phyloP scores from a whole-genome alignment of 2,797 vertebrate genomes.

The Coendou prehensilis region DNA sequence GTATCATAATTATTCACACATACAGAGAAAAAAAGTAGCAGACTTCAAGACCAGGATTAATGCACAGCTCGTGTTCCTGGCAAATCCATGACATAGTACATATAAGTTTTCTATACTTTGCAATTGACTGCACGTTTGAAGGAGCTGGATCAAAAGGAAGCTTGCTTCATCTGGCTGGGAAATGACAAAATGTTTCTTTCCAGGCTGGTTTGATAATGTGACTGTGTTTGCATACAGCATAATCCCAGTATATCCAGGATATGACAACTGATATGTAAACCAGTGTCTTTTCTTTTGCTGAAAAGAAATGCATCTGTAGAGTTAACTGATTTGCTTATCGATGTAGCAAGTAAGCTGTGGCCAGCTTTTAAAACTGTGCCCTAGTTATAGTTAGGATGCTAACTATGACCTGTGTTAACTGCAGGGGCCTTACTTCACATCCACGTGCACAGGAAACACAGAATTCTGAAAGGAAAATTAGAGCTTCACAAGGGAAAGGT shows the following conservation, averaged over 20 bases:
- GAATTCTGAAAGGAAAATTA: conserved; percentile 42
- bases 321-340: not conserved
- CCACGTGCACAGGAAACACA: not conserved
- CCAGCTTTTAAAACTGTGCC: not conserved
- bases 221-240: not conserved
- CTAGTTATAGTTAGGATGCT: not conserved
- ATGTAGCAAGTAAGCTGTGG: not conserved
- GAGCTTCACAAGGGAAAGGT: not conserved
- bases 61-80: not conserved
- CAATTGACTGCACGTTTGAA: not conserved
- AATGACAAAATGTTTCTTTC: not conserved
- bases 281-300: not conserved
- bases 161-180: not conserved
- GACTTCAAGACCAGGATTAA: not conserved
- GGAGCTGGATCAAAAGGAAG: not conserved
- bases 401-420: not conserved
- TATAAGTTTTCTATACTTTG: not conserved
- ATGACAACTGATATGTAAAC: not conserved
- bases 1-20: conserved; percentile 63
- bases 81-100: not conserved
- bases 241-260: not conserved
- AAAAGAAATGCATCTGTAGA: not conserved
- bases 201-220: not conserved
- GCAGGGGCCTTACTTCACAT: not conserved
- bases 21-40: not conserved